Evolutionary conservation across 2,113 vertebrate species (phyloP).

Genomic region (Candoia aspera): DNA sequence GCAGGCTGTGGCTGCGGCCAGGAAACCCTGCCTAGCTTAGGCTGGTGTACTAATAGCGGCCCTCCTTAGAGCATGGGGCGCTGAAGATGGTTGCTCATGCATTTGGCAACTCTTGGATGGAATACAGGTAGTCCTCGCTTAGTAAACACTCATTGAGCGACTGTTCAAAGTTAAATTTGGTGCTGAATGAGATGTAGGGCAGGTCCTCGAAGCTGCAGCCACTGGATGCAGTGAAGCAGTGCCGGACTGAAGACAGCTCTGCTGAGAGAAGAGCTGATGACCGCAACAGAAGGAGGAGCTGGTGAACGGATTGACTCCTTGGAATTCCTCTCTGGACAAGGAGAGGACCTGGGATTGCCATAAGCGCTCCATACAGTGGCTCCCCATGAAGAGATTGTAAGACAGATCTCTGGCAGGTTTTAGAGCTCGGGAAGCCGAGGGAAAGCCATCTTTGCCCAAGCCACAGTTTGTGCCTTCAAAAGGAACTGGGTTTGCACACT

Average conservation of each 20-base stretch:
- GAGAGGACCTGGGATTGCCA: not conserved
- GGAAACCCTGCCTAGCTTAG: not conserved
- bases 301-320: not conserved
- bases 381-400: too few relatives aligned
- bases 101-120: not conserved
- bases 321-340: not conserved
- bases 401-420: too few relatives aligned
- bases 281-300: too few relatives aligned
- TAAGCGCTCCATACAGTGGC: too few relatives aligned
- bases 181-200: not conserved
- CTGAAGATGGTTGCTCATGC: not conserved
- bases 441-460: too few relatives aligned
- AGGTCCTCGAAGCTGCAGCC: not conserved
- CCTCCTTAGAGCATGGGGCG: not conserved
- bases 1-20: not conserved
- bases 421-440: too few relatives aligned
- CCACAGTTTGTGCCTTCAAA: too few relatives aligned
- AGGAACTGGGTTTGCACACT: too few relatives aligned
- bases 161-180: not conserved
- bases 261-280: not conserved
- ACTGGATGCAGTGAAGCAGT: not conserved
- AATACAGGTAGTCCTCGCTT: not conserved
- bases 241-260: not conserved
- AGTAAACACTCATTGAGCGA: not conserved
- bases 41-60: not conserved